Evolutionary conservation across 1,140 invertebrate genomes (phyloP).

Genomic region (Euura lappo): DNA sequence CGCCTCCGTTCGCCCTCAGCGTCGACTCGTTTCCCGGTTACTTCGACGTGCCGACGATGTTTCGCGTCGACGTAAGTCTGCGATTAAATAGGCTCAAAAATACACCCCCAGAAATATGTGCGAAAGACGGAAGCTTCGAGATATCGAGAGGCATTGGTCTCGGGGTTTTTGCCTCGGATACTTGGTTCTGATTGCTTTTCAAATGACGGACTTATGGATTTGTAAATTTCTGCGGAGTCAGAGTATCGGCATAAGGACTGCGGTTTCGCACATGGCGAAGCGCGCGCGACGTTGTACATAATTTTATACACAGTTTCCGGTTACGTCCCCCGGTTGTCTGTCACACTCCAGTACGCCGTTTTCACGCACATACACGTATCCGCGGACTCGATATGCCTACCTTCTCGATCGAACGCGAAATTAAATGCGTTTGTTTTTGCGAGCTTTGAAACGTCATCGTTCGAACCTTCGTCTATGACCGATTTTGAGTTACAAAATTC

Average conservation of each 20-base stretch:
- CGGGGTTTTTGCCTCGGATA: too few species aligned
- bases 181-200: too few species aligned
- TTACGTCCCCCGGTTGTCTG: slow-evolving; percentile 42
- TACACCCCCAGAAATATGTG: not conserved
- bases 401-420: not conserved
- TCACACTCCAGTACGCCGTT: slow-evolving; percentile 2
- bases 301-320: slow-evolving; percentile 41
- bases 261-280: not conserved
- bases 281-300: not conserved
- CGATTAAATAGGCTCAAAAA: not conserved
- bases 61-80: slow-evolving; percentile 71
- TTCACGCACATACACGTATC: not conserved
- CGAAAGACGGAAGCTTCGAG: not conserved
- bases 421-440: not conserved
- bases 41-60: slow-evolving; percentile 84
- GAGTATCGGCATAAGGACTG: not conserved
- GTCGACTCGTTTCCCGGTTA: slow-evolving; percentile 77
- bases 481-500: too few species aligned
- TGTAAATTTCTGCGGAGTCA: not conserved
- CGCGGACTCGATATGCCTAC: not conserved
- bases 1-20: slow-evolving; percentile 78
- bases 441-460: not conserved
- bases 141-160: too few species aligned
- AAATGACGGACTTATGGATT: too few species aligned
- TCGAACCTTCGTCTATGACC: too few species aligned